Evolutionary conservation across 1,140 invertebrate species (phyloP), one percentile per base, ranked within the genome.

Genomic region (Cotesia chilonis): DNA sequence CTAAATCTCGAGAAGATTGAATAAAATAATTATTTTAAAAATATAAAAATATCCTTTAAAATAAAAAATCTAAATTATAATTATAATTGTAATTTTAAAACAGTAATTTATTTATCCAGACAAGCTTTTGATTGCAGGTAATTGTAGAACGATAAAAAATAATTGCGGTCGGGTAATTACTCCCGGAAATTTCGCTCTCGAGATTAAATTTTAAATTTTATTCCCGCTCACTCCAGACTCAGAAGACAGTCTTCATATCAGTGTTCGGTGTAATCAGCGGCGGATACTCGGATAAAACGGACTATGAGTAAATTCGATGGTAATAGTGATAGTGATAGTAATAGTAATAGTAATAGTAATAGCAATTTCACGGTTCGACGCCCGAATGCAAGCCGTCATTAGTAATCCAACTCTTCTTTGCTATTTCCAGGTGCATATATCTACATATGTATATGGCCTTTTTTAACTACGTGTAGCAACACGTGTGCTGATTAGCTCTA

Each of bases 361-460:
- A 47, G 41, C 10, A 47, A 83, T 84, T 84, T 84, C 81, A 81
- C 80, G 83, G 78, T 83, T 76, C 80, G 80, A 79, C 80, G 80
- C 82, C 72, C 77, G 69, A 71, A 70, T 77, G 81, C 80, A 82
- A 82, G 83, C 81, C 77, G 74, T 77, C 75, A 68, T 75, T 75
- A 75, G 63, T 64, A 9, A 41, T 7, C 41, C 41, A 47, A 47
- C 41, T 47, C 4, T 41, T 41, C 38, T 41, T 7, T 1, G 41
- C 41, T 47, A 47, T 47, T 47, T 47, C 0, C 28, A 28, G 28
- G 28, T 28, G 28, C 28, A 28, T 2, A 47, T 47, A 47, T 47
- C 6, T 10, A 47, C 10, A 6, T 47, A 10, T 47, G 10, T 47
- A 47, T 47, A 47, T 47, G 6, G 10, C 41, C 6, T 47, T 10